phyloP scores from a whole-genome alignment of 2,888 invertebrate species.

The Oligia strigilis region DNA sequence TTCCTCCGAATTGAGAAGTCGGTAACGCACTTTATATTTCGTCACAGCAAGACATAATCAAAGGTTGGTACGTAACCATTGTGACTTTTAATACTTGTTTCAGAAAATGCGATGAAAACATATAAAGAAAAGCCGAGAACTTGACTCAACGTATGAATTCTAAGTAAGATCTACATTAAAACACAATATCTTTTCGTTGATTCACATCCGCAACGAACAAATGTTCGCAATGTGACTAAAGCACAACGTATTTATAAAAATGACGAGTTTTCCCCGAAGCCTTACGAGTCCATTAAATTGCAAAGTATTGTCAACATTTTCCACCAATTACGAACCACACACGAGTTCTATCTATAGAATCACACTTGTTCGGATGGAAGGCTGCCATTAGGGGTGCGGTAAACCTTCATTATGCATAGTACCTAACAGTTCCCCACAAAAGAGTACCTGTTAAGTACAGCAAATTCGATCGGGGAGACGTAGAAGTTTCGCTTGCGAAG shows the following conservation, averaged over 20 bases:
- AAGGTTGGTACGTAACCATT: background rate
- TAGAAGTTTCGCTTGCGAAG: background rate
- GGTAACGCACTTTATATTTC: background rate
- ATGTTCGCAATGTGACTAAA: constrained; percentile 10
- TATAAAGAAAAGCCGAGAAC: background rate
- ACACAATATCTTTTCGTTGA: constrained; percentile 15
- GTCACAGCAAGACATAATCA: background rate
- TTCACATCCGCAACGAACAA: constrained; percentile 27
- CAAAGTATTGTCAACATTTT: constrained; percentile 17
- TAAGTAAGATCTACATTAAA: background rate
- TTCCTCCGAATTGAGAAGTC: background rate
- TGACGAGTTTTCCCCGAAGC: constrained; percentile 20
- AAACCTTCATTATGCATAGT: constrained; percentile 43
- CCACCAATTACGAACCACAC: constrained; percentile 21
- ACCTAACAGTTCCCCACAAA: constrained; percentile 20
- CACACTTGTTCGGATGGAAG: constrained; percentile 35
- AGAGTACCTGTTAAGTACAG: constrained; percentile 15
- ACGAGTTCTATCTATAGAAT: constrained; percentile 22
- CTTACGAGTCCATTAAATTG: background rate
- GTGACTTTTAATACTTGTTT: background rate
- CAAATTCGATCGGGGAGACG: constrained; percentile 10
- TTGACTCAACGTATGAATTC: background rate
- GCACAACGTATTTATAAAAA: constrained; percentile 36
- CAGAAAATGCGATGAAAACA: background rate
- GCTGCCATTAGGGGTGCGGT: constrained; percentile 65